These are phyloP conservation scores for Lordiphosa clarofinis DNA, from an alignment of 1,140 invertebrate species.

Conservation along the genomic window DNA sequence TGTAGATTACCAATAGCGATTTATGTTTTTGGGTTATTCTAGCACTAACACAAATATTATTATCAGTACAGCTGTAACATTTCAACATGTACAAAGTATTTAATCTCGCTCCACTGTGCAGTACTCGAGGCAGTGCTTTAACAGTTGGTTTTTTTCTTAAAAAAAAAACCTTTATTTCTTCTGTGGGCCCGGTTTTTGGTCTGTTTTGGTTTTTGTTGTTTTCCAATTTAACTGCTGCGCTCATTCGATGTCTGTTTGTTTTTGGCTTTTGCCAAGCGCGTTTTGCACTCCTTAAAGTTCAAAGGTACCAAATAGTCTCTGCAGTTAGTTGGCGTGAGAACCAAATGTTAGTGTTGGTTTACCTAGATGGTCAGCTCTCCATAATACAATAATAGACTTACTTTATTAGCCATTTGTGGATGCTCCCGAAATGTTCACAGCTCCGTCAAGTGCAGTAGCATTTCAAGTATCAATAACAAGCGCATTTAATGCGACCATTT, in stretches of 20 bases:
- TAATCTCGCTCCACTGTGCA: constrained; percentile 33
- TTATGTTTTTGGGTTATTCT: no score
- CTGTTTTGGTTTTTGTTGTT: constrained; percentile 31
- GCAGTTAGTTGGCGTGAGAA: constrained; percentile 51
- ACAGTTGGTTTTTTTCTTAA: constrained; percentile 65
- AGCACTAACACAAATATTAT: no score
- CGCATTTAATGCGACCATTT: constrained; percentile 27
- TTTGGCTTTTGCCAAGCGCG: constrained; percentile 38
- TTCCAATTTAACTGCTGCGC: constrained; percentile 35
- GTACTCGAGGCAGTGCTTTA: constrained; percentile 32
- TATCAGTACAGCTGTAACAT: no score
- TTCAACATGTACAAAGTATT: no score
- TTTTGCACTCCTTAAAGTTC: constrained; percentile 74
- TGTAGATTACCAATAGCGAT: no score
- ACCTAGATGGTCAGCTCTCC: constrained; percentile 25
- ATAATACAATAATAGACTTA: constrained; percentile 22
- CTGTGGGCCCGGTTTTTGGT: constrained; percentile 43
- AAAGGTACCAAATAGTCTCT: constrained; percentile 39
- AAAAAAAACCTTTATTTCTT: constrained; percentile 55
- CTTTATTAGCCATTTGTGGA: constrained; percentile 68
- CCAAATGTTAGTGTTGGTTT: constrained; percentile 44
- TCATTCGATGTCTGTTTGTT: constrained; percentile 71
- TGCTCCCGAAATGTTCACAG: constrained; percentile 46
- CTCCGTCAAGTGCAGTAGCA: constrained; percentile 44
- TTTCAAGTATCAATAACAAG: constrained; percentile 2